Base-by-base conservation (phyloP, 1,140 invertebrate genomes). In the Drosophila sturtevanti region DNA sequence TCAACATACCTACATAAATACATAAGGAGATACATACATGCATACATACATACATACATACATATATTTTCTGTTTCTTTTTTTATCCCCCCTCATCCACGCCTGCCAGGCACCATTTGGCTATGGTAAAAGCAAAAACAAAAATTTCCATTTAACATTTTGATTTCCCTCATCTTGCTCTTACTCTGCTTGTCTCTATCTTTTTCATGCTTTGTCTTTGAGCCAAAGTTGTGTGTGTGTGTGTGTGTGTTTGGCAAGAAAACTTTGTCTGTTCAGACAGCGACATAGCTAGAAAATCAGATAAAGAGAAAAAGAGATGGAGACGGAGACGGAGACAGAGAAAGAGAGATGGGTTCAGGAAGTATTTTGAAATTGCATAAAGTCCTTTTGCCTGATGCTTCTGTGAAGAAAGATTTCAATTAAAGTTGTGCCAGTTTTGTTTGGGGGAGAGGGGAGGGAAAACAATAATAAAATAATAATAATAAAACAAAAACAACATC, bases 351-450 rank as follows among this genome's bases (percentile, higher is more conserved):
- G 27, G 66, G 79, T 69, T 58, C 76, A 76, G 80, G 72, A 82
- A 79, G 80, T 85, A 84, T 77, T 81, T 74, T 68, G 48, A 80
- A 84, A 84, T 85, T 85, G 81, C 81, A 84, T 85, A 77, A 85
- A 84, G 81, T 85, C 80, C 54, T 72, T 79, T 72, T 78, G 60
- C 41, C 41, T 7, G 14, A 44, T 48, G 7, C 41, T 48, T 14
- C 11, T 48, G 3, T 62, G 37, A 75, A 79, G 75, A 80, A 85
- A 85, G 73, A 85, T 85, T 85, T 85, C 81, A 85, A 86, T 85
- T 86, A 85, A 85, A 86, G 72, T 85, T 84, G 71, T 48, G 72
- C 61, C 62, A 35, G 11, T 35, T 35, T 35, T 35, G 34, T 35
- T 35, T 12, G 34, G 12, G 27, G 6, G 27, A 31, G 27, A 31